Percentiles rank a stretch among this genome's conserved stretches.
These are phyloP conservation scores for Xanthostigma xanthostigma DNA, from an alignment of 2,888 invertebrate species.

Conservation along the genomic window DNA sequence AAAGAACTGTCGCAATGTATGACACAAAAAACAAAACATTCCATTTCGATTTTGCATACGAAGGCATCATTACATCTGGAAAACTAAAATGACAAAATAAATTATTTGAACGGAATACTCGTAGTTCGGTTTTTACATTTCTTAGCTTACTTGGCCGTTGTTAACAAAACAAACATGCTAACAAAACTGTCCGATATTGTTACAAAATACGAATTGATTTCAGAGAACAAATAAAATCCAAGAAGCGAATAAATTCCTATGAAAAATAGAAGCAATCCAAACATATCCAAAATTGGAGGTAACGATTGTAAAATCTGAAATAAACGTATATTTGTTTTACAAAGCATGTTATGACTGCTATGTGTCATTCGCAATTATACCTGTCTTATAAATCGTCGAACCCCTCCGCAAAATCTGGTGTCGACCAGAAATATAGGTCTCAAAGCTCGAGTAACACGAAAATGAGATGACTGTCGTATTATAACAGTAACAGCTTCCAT, in stretches of 20 bases:
- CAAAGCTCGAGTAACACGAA: constrained; percentile 72
- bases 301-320: constrained; percentile 56
- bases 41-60: constrained; percentile 66
- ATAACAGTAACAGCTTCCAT: constrained; percentile 67
- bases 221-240: constrained; percentile 68
- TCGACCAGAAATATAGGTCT: constrained; percentile 81
- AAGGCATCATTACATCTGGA: constrained; percentile 89
- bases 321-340: neutral
- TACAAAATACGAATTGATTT: constrained; percentile 59
- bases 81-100: constrained; percentile 40
- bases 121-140: neutral
- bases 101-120: too few species aligned
- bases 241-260: constrained; percentile 69
- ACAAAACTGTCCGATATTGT: constrained; percentile 72
- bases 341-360: neutral
- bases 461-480: constrained; percentile 68
- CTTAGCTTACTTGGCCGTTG: constrained; percentile 71
- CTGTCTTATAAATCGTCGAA: constrained; percentile 58
- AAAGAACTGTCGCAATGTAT: constrained; percentile 70
- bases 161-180: constrained; percentile 77
- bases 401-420: constrained; percentile 69
- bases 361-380: neutral
- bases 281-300: constrained; percentile 79
- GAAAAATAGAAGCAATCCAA: constrained; percentile 69
- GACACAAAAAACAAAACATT: constrained; percentile 76